Base-by-base conservation (phyloP, 2,888 invertebrate species). In the Epinotia bilunana region DNA sequence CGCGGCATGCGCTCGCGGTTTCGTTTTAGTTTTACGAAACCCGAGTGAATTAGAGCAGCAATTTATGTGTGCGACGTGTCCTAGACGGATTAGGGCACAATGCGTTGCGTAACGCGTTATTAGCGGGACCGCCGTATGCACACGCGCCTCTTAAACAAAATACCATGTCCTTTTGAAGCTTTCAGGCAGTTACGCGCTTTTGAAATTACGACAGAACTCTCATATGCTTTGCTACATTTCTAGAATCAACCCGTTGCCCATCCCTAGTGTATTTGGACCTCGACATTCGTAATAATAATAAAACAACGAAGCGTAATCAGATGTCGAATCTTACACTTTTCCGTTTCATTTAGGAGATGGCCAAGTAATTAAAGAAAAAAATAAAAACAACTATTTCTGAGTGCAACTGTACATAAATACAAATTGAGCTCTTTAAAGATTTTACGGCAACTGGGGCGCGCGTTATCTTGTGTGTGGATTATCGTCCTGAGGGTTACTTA, bases 41-140 rank as follows among this genome's bases (percentile, higher is more conserved):
- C 79, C 81, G 79, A 82, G 90, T 83, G 91, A 93, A 93, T 91
- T 92, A 88, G 93, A 93, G 92, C 92, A 91, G 91, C 87, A 90
- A 91, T 91, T 90, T 91, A 88, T 88, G 86, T 87, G 84, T 87
- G 88, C 86, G 88, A 90, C 89, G 89, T 90, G 91, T 90, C 90
- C 90, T 89, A 89, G 84, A 82, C 87, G 84, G 83, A 76, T 83
- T 82, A 82, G 83, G 82, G 84, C 81, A 87, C 86, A 86, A 87
- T 87, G 79, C 76, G 77, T 87, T 86, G 80, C 86, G 86, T 81
- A 85, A 87, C 78, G 70, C 43, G 65, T 71, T 61, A 53, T 61
- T 73, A 67, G 53, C 69, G 18, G 63, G 61, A 75, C 60, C 74
- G 73, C 39, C 71, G 72, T 60, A 55, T 65, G 74, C 74, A n/a